Percentiles rank a stretch among this genome's conserved stretches.
These are phyloP conservation scores for Apeira syringaria DNA, from an alignment of 2,888 invertebrate species.

Conservation along the genomic window DNA sequence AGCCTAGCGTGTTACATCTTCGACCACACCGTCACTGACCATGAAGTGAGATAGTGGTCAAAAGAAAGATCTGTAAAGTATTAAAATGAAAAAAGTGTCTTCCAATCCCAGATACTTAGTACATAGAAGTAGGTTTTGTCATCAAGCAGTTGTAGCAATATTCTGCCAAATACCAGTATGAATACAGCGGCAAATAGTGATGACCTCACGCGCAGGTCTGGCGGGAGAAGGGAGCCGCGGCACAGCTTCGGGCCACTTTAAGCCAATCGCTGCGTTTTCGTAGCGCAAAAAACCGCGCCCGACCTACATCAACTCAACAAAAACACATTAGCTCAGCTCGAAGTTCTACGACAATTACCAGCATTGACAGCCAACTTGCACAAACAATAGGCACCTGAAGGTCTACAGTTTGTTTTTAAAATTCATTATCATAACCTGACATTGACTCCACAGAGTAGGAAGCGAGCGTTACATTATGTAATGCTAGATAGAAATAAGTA, in stretches of 20 bases:
- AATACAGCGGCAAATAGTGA: slow-evolving; percentile 25
- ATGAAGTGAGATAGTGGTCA: no score
- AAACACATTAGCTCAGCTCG: slow-evolving; percentile 45
- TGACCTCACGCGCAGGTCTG: slow-evolving; percentile 51
- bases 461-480: slow-evolving; percentile 37
- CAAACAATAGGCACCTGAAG: slow-evolving; percentile 37
- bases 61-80: no score
- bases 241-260: slow-evolving; percentile 33
- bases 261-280: slow-evolving; percentile 58
- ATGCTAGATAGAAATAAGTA: slow-evolving; percentile 17
- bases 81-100: no score
- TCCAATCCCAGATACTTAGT: slow-evolving; percentile 3
- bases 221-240: slow-evolving; percentile 21
- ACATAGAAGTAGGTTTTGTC: no score
- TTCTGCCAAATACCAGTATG: slow-evolving; percentile 20
- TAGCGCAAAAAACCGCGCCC: slow-evolving; percentile 55
- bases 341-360: slow-evolving; percentile 37
- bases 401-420: slow-evolving; percentile 42
- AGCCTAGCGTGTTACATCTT: no score
- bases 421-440: slow-evolving; percentile 46
- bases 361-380: slow-evolving; percentile 38
- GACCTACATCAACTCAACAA: slow-evolving; percentile 75
- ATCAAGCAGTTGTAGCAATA: not conserved
- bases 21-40: no score
- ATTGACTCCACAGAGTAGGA: slow-evolving; percentile 42